A percentile compares a stretch with the other conserved stretches of the same genome.
phyloP scores from a whole-genome alignment of 2,797 vertebrate genomes.

The Acanthornis magna region DNA sequence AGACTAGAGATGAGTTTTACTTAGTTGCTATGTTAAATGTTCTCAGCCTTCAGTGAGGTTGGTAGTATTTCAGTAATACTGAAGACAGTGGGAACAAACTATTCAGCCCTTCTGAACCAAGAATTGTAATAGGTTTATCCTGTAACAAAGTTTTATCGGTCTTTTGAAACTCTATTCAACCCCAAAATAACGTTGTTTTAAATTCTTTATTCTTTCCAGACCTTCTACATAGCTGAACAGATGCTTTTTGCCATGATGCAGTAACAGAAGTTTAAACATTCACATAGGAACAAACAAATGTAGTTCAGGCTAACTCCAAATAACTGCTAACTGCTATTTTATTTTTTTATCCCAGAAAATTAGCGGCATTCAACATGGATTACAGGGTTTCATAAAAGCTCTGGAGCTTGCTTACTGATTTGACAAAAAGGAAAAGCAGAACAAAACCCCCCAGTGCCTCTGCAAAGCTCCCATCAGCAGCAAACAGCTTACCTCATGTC shows the following conservation, averaged over 20 bases:
- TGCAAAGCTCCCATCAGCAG: not conserved
- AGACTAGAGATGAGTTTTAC: not conserved
- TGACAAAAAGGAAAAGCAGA: not conserved
- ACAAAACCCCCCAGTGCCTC: not conserved
- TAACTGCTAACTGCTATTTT: not conserved
- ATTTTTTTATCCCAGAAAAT: not conserved
- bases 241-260: not conserved
- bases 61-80: not conserved
- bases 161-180: not conserved
- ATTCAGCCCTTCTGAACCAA: not conserved
- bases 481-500: conserved; percentile 90
- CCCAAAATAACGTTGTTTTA: not conserved
- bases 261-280: not conserved
- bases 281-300: not conserved
- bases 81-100: not conserved
- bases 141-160: not conserved
- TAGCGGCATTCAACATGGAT: not conserved
- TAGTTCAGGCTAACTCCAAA: not conserved
- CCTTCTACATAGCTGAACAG: not conserved
- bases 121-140: not conserved
- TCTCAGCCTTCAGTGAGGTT: not conserved
- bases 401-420: not conserved
- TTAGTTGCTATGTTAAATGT: not conserved
- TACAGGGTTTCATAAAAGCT: not conserved
- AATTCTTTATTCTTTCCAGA: not conserved